phyloP scores from a whole-genome alignment of 2,113 vertebrate genomes.

The Indicator maculatus region DNA sequence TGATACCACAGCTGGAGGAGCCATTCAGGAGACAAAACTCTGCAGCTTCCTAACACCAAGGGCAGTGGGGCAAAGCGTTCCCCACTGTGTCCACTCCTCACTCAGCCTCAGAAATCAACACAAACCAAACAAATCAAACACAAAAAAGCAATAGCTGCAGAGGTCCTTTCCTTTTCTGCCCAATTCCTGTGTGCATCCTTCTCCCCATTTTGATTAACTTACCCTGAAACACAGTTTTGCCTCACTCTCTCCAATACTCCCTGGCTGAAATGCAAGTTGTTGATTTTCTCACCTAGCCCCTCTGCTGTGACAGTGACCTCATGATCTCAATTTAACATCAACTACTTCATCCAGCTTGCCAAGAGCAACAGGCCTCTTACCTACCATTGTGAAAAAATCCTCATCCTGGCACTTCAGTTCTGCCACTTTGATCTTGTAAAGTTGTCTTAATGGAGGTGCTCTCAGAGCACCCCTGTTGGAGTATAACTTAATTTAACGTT shows the following conservation, averaged over 20 bases:
- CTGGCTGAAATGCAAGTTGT: neutral
- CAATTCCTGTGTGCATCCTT: neutral
- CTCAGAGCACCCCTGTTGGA: neutral
- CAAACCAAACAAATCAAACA: neutral
- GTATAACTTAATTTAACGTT: neutral
- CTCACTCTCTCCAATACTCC: neutral
- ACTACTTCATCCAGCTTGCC: neutral
- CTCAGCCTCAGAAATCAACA: neutral
- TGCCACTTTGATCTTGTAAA: neutral
- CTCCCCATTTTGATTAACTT: neutral
- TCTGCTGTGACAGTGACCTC: neutral
- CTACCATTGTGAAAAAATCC: neutral
- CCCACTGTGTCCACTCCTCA: neutral
- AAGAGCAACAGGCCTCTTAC: neutral
- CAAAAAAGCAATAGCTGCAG: neutral
- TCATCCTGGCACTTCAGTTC: neutral
- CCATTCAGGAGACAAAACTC: neutral
- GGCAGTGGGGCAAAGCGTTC: neutral
- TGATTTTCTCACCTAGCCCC: neutral
- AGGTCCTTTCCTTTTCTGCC: neutral
- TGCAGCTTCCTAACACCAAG: rapidly evolving
- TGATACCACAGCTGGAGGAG: neutral
- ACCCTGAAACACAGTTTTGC: neutral
- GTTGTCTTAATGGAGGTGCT: neutral
- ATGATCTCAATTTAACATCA: neutral